Evolutionary conservation across 2,797 vertebrate species (phyloP).

Genomic region (Erpetoichthys calabaricus): DNA sequence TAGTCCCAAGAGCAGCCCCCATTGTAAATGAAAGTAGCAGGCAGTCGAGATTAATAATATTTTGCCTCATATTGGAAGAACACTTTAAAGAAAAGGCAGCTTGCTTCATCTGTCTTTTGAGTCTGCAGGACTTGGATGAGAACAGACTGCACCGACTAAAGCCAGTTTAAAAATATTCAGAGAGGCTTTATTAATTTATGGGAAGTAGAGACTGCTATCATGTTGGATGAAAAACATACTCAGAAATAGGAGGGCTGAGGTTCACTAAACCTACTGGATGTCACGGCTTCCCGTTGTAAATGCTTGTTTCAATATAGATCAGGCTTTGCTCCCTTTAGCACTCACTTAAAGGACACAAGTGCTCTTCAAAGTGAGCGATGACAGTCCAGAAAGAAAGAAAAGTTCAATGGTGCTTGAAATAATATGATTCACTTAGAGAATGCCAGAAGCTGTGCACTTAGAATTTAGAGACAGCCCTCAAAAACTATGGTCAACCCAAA

Average conservation of each 20-base stretch:
- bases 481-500: too few relatives aligned
- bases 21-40: slow-evolving; percentile 58
- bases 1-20: slow-evolving; percentile 52
- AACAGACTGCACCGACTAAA: slow-evolving; percentile 33
- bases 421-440: too few relatives aligned
- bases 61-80: slow-evolving; percentile 44
- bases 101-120: slow-evolving; percentile 33
- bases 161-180: slow-evolving; percentile 36
- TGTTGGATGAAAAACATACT: slow-evolving; percentile 43
- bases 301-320: slow-evolving; percentile 10
- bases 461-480: too few relatives aligned
- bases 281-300: slow-evolving; percentile 15
- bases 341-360: too few relatives aligned
- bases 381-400: too few relatives aligned
- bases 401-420: too few relatives aligned
- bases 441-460: too few relatives aligned
- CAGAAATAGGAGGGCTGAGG: slow-evolving; percentile 30
- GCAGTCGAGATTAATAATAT: slow-evolving; percentile 54
- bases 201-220: slow-evolving; percentile 43
- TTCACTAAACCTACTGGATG: slow-evolving; percentile 22
- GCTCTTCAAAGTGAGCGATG: too few relatives aligned
- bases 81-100: slow-evolving; percentile 43
- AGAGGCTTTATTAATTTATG: slow-evolving; percentile 53
- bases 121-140: slow-evolving; percentile 24
- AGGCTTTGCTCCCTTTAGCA: too few relatives aligned